Evolutionary conservation across 2,888 invertebrate species (phyloP), one percentile per base, ranked within the genome.

Genomic region (Onchidella celtica): DNA sequence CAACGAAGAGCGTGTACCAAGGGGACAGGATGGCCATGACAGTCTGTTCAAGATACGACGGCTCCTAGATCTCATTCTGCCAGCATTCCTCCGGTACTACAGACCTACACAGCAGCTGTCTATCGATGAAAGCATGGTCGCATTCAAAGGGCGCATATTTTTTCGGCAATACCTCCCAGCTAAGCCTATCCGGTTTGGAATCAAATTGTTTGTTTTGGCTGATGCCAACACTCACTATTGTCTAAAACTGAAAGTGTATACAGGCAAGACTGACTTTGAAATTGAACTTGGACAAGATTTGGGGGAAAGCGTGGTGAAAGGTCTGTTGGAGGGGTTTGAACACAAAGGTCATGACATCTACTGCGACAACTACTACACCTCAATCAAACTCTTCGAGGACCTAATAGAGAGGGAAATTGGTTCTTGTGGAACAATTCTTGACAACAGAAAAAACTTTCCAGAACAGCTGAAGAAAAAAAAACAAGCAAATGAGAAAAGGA

Each of bases 21-120:
- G 72, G 55, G 72, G 55, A 27, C 57, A 72, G 55, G 72, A 72
- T 29, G 72, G 72, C 3, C 57, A 72, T 72, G 72, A 74, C 40
- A 59, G 36, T 36, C 38, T 74, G 9, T 63, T 57, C 74, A 63
- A 74, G 63, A 74, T 74, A 24, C n/a, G 59, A 55, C 61, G 47
- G 27, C 29, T 57, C 34, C 32, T 70, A 40, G 73, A 74, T 21
- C 17, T 34, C 29, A 66, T 34, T 66, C 27, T 66, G 6, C 66
- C 66, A 14, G 11, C 32, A 6, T 66, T 11, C 34, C 29, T 66
- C 29, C 17, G 66, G 27, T 66, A 66, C n/a, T 66, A 32, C n/a
- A 29, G 66, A 17, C 66, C 66, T n/a, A 66, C 66, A 11, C 66
- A 66, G 32, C 66, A 66, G 27, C 66, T 66, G 66, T 66, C 34